A percentile compares a stretch with the other conserved stretches of the same genome.
Conservation (phyloP, 2,888 invertebrate species). For the Leptarthrus brevirostris region DNA sequence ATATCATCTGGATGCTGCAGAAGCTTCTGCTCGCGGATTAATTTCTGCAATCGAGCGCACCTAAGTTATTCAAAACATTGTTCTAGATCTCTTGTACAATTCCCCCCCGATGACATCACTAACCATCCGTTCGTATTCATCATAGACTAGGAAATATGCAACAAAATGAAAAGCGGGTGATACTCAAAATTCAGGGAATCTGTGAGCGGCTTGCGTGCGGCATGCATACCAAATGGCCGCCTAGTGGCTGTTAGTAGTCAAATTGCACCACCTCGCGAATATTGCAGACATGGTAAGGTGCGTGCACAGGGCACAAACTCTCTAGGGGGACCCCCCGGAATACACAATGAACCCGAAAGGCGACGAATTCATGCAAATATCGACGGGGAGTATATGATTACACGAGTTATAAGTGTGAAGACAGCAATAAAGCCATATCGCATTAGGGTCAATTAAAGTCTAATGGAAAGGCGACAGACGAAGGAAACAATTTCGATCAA, state of each 20-base stretch:
- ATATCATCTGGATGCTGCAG: too few species aligned
- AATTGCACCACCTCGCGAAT: too few species aligned
- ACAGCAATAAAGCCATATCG: constrained; percentile 24
- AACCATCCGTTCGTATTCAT: too few species aligned
- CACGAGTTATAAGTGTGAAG: constrained; percentile 32
- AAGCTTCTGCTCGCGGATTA: too few species aligned
- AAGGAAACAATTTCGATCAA: too few species aligned
- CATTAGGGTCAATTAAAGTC: constrained; percentile 28
- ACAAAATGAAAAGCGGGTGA: too few species aligned
- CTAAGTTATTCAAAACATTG: too few species aligned
- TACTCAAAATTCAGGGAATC: not conserved
- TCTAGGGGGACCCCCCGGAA: not conserved
- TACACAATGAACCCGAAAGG: not conserved
- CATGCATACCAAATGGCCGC: constrained; percentile 16
- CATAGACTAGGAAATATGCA: too few species aligned
- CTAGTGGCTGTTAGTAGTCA: too few species aligned
- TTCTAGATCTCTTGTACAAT: too few species aligned
- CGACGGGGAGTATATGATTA: constrained; percentile 20
- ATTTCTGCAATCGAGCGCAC: too few species aligned
- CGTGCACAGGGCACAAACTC: constrained; percentile 3
- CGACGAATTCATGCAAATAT: constrained; percentile 11
- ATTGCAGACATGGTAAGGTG: constrained; percentile 10
- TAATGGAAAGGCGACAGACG: constrained; percentile 2
- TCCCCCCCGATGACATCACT: too few species aligned
- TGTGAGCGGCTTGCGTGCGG: not conserved